phyloP scores from a whole-genome alignment of 2,113 vertebrate genomes.

The Zosterops lateralis region DNA sequence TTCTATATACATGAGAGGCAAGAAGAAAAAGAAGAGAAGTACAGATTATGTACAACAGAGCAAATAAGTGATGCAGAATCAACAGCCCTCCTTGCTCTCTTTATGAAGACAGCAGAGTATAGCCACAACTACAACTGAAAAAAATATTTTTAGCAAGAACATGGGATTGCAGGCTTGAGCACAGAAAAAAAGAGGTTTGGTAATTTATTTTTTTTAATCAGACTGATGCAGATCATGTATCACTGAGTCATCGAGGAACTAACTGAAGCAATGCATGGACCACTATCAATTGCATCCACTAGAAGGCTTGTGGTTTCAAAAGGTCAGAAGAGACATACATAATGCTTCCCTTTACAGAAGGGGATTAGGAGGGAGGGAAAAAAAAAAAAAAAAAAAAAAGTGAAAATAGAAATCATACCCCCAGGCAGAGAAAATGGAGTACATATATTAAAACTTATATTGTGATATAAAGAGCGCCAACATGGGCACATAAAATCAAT shows the following conservation, averaged over 20 bases:
- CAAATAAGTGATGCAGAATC: background rate
- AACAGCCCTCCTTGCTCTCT: background rate
- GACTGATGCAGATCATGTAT: background rate
- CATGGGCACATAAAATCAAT: background rate
- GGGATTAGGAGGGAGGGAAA: too few relatives aligned
- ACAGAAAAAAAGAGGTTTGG: background rate
- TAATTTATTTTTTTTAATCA: background rate
- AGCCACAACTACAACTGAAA: background rate
- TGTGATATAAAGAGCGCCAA: background rate
- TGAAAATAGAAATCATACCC: background rate
- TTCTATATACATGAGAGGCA: background rate
- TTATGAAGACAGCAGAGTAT: background rate
- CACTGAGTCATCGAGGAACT: background rate
- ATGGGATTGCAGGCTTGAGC: background rate
- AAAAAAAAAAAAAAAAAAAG: background rate
- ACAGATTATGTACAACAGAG: background rate
- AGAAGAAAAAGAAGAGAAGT: background rate
- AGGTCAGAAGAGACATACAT: background rate
- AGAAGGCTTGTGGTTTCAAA: background rate
- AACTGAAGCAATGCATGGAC: background rate
- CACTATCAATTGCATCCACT: background rate
- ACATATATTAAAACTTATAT: background rate
- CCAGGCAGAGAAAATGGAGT: background rate
- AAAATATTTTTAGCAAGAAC: background rate
- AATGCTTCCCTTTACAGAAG: background rate